phyloP scores from a whole-genome alignment of 2,888 invertebrate species.

The Thecophora atra region DNA sequence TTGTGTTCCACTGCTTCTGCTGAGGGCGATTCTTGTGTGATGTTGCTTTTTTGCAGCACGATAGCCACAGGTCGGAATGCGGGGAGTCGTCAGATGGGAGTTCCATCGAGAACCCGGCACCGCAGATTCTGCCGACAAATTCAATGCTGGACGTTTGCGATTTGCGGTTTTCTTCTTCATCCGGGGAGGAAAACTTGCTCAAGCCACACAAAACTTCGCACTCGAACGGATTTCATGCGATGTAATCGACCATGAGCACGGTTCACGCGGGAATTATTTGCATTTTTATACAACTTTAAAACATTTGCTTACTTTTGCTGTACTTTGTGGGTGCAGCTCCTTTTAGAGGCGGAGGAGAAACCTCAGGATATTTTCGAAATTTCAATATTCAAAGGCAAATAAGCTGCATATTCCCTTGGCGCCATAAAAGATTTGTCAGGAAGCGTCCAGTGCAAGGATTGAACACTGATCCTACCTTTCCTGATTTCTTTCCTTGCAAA shows the following conservation, averaged over 20 bases:
- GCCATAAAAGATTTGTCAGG: too few relatives aligned
- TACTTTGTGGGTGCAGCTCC: not conserved
- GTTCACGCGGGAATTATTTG: constrained; percentile 32
- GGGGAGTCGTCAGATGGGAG: constrained; percentile 25
- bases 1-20: constrained; percentile 49
- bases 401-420: too few relatives aligned
- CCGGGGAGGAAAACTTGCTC: constrained; percentile 26
- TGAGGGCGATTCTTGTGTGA: constrained; percentile 43
- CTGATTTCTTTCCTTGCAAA: too few relatives aligned
- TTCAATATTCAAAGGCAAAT: not conserved
- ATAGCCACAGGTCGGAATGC: constrained; percentile 51
- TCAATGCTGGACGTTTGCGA: constrained; percentile 25
- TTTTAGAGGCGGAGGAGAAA: too few relatives aligned
- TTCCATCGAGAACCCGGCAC: constrained; percentile 41
- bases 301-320: not conserved
- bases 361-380: not conserved
- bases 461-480: too few relatives aligned
- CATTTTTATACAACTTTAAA: constrained; percentile 21
- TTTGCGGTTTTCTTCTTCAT: constrained; percentile 34
- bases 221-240: constrained; percentile 44
- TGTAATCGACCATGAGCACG: constrained; percentile 62
- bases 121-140: not conserved
- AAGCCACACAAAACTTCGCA: not conserved
- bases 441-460: too few relatives aligned
- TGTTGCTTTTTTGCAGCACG: constrained; percentile 42